These are phyloP conservation scores for Morphnarchus princeps DNA, from an alignment of 2,113 vertebrate species.

Conservation along the genomic window DNA sequence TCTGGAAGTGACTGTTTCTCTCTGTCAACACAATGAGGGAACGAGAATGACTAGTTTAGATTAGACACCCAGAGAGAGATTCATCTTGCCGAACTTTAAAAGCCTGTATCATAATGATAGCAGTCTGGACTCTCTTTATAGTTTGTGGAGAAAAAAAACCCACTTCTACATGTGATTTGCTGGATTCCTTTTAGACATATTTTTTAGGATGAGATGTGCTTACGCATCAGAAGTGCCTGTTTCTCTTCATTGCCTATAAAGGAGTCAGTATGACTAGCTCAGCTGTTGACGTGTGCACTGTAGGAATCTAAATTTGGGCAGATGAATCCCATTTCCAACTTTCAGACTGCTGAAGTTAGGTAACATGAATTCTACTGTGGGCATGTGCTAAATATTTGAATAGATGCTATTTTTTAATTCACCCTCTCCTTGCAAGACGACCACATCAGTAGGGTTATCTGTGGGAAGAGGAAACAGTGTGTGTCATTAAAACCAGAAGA, in stretches of 20 bases:
- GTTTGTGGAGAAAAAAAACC: neutral
- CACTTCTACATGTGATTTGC: neutral
- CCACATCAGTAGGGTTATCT: slow-evolving; percentile 41
- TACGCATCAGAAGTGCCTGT: slow-evolving; percentile 53
- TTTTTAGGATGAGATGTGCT: slow-evolving; percentile 52
- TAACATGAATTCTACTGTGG: slow-evolving; percentile 53
- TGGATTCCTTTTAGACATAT: slow-evolving; percentile 10
- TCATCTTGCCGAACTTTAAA: neutral
- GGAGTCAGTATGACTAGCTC: slow-evolving; percentile 51
- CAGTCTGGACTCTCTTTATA: neutral
- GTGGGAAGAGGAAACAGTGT: slow-evolving; percentile 51
- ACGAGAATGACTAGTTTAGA: neutral
- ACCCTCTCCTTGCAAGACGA: slow-evolving; percentile 35
- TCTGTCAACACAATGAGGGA: accelerated
- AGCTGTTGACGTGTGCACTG: slow-evolving; percentile 54
- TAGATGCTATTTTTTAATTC: slow-evolving; percentile 58
- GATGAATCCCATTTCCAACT: slow-evolving; percentile 52
- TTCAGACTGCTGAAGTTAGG: slow-evolving; percentile 48
- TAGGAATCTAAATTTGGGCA: slow-evolving; percentile 58
- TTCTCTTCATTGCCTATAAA: slow-evolving; percentile 55
- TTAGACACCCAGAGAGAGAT: neutral
- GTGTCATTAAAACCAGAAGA: slow-evolving; percentile 47
- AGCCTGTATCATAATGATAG: neutral
- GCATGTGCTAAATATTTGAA: slow-evolving; percentile 57
- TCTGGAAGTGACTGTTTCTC: neutral